Base-by-base conservation (phyloP, 2,797 vertebrate species). In the Xerus rutilus region DNA sequence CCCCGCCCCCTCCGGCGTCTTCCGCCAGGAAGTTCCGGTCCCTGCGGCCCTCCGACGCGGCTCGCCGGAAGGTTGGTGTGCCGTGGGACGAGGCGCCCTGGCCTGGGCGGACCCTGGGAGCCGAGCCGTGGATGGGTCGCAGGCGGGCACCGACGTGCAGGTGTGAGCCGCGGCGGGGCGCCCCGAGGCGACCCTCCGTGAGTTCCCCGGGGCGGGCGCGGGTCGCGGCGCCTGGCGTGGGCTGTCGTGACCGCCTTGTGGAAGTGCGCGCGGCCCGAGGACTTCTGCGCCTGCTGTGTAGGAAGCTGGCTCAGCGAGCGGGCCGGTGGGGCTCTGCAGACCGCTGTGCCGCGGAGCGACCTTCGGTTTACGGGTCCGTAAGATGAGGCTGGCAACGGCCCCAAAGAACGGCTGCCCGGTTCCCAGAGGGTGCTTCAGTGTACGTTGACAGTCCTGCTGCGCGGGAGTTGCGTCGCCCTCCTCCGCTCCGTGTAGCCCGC, bases 391-490 rank as follows among this genome's bases (percentile, higher is more conserved):
- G 7, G 7, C 14, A 30, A 32, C 25, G 32, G 12, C 18, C 3
- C 45, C 23, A 2, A 35, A 18, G 47, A 76, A 43, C 43, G n/a
- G 49, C 18, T n/a, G 20, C 30, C 49, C 35, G 1, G 5, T 87
- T 32, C 35, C 62, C 25, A 35, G 30, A 15, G n/a, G 17, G 5
- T 23, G 4, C n/a, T 32, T 28, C 45, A 18, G 28, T 1, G 32
- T 72, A 2, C 21, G 81, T 17, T 0, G 17, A 54, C 43, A 28
- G 7, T 2, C 49, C 35, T 30, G 0, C 14, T 1, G 3, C 5
- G 88, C 18, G 49, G 39, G 21, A 2, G 18, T 13, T 21, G 62
- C 15, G 0, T 43, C 14, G 21, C 18, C 20, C 21, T 32, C 70
- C 20, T 47, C 6, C 2, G 2, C 28, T 35, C 70, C 2, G 3